These are phyloP conservation scores for Alectoris magna DNA, from an alignment of 2,797 vertebrate genomes.

Conservation along the genomic window DNA sequence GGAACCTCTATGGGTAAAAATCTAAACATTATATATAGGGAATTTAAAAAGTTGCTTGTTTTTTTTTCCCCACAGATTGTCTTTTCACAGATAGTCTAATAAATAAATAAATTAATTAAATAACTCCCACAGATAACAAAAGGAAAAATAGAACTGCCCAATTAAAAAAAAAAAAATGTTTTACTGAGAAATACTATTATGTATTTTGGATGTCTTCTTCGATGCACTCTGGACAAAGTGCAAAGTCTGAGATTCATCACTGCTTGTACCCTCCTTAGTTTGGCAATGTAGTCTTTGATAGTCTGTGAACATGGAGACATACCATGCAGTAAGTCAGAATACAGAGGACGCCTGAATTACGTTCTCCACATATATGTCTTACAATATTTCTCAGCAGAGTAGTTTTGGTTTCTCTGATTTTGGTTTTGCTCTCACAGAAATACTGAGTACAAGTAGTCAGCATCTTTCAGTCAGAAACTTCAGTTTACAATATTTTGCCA, in stretches of 20 bases:
- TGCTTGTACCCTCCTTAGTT: background rate
- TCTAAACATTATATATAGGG: background rate
- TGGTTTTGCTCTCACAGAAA: background rate
- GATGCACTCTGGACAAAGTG: background rate
- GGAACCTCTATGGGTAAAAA: background rate
- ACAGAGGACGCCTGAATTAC: background rate
- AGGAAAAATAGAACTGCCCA: background rate
- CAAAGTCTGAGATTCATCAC: background rate
- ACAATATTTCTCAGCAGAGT: background rate
- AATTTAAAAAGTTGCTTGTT: accelerated
- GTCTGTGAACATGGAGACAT: background rate
- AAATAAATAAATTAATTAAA: background rate
- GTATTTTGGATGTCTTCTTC: background rate
- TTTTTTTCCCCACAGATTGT: background rate
- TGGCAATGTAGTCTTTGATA: background rate
- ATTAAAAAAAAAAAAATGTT: background rate
- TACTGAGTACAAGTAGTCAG: background rate
- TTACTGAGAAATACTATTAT: background rate
- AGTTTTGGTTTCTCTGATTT: background rate
- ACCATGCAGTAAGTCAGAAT: background rate
- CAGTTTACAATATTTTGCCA: background rate
- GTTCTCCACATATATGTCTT: background rate
- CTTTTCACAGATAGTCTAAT: background rate
- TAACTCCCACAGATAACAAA: background rate
- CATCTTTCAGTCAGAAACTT: background rate